These are phyloP conservation scores for Heterotilapia buettikoferi DNA, from an alignment of 2,113 vertebrate genomes.

Conservation along the genomic window DNA sequence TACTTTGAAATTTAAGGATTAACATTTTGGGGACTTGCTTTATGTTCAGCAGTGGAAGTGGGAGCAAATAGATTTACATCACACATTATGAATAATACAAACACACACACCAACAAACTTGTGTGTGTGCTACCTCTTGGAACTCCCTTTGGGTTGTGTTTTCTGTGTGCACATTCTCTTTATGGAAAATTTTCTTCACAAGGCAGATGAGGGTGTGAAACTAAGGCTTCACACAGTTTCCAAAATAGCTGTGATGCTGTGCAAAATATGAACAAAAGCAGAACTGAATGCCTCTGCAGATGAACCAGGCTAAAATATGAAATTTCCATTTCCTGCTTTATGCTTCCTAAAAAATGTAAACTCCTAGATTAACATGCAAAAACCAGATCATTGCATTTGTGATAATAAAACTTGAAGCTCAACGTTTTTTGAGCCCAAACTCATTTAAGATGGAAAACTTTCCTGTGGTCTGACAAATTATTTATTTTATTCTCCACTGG, in stretches of 20 bases:
- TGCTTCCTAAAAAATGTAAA: neutral
- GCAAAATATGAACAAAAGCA: neutral
- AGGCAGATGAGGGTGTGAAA: neutral
- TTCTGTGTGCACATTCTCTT: neutral
- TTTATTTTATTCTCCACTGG: neutral
- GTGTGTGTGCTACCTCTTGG: neutral
- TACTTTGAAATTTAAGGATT: neutral
- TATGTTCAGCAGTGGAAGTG: neutral
- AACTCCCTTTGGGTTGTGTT: constrained; percentile 26
- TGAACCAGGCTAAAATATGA: neutral
- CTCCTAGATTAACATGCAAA: neutral
- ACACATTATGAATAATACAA: neutral
- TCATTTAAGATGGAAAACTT: neutral
- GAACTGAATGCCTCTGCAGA: neutral
- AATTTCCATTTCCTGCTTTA: neutral
- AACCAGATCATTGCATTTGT: neutral
- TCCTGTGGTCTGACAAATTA: neutral
- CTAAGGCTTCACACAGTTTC: neutral
- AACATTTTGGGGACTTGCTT: neutral
- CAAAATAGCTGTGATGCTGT: neutral
- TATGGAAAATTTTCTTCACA: neutral
- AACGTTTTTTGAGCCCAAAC: neutral
- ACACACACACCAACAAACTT: neutral
- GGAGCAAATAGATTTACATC: neutral
- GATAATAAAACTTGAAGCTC: neutral